These are phyloP conservation scores for Diachasma alloeum DNA, from an alignment of 1,140 invertebrate genomes.

Conservation along the genomic window DNA sequence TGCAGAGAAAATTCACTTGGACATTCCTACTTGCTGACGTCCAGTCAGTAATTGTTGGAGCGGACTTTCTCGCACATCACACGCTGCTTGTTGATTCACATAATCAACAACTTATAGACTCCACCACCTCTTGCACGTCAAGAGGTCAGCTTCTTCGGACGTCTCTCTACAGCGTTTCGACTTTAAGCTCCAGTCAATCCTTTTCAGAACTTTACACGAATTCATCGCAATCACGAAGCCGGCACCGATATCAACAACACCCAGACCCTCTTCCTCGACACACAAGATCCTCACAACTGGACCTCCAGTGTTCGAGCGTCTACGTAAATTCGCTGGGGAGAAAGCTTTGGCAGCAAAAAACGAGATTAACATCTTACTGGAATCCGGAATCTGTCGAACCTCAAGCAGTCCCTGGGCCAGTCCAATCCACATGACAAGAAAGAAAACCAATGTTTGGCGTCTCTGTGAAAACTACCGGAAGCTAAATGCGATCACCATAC, in stretches of 20 bases:
- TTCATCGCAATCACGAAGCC: background rate
- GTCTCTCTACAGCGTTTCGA: too few relatives aligned
- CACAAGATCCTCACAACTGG: conserved; percentile 37
- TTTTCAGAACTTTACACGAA: background rate
- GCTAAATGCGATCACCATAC: conserved; percentile 48
- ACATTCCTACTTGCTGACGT: too few relatives aligned
- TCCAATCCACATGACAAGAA: conserved; percentile 49
- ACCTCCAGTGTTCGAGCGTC: conserved; percentile 33
- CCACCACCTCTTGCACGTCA: too few relatives aligned
- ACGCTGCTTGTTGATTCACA: conserved; percentile 28
- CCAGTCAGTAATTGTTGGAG: background rate
- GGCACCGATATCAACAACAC: too few relatives aligned
- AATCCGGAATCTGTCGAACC: conserved; percentile 31
- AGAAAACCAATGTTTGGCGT: conserved; percentile 44
- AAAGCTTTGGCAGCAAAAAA: conserved; percentile 35
- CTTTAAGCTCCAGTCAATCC: too few relatives aligned
- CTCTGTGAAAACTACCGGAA: conserved; percentile 51
- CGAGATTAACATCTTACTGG: conserved; percentile 41
- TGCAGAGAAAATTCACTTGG: background rate
- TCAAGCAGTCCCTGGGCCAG: conserved; percentile 48
- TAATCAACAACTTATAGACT: too few relatives aligned
- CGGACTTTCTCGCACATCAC: conserved; percentile 29
- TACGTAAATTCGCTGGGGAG: conserved; percentile 38
- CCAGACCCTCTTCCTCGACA: background rate
- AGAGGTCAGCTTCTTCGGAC: too few relatives aligned